Evolutionary conservation across 1,140 invertebrate species (phyloP).

Genomic region (Heliconius hermathena): DNA sequence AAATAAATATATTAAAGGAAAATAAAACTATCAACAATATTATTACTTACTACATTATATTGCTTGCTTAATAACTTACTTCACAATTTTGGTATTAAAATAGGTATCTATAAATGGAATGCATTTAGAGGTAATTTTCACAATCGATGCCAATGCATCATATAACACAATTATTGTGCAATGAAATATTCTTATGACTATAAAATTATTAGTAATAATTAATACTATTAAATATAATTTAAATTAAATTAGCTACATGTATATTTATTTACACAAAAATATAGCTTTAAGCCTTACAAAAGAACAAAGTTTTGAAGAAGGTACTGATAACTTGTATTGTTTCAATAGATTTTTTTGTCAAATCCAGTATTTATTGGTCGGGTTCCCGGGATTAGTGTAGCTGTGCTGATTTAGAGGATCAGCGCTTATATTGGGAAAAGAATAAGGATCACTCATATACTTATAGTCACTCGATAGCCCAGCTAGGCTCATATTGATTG

Average conservation of each 20-base stretch:
- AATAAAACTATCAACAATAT: neutral
- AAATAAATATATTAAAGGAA: neutral
- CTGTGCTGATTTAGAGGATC: constrained; percentile 76
- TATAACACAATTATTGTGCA: neutral
- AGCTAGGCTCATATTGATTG: constrained; percentile 75
- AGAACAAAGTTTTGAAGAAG: constrained; percentile 27
- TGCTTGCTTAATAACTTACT: constrained; percentile 42
- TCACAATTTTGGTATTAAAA: constrained; percentile 67
- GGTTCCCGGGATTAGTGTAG: constrained; percentile 72
- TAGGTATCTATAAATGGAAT: constrained; percentile 72
- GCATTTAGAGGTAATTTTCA: constrained; percentile 73
- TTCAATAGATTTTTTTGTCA: constrained; percentile 54
- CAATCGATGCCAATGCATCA: constrained; percentile 38
- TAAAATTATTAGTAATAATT: constrained; percentile 38
- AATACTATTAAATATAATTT: constrained; percentile 49
- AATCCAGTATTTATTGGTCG: constrained; percentile 80
- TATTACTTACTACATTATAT: constrained; percentile 57
- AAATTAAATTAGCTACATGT: constrained; percentile 57
- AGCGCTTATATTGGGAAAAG: constrained; percentile 71
- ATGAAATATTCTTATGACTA: constrained; percentile 19
- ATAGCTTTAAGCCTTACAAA: constrained; percentile 25
- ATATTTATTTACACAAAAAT: constrained; percentile 43
- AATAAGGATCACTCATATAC: constrained; percentile 75
- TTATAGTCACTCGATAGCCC: constrained; percentile 75
- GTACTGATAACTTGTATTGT: constrained; percentile 19